Percentiles rank a stretch among this genome's conserved stretches.
Evolutionary conservation across 2,797 vertebrate species (phyloP).

Genomic region (Bucorvus abyssinicus): DNA sequence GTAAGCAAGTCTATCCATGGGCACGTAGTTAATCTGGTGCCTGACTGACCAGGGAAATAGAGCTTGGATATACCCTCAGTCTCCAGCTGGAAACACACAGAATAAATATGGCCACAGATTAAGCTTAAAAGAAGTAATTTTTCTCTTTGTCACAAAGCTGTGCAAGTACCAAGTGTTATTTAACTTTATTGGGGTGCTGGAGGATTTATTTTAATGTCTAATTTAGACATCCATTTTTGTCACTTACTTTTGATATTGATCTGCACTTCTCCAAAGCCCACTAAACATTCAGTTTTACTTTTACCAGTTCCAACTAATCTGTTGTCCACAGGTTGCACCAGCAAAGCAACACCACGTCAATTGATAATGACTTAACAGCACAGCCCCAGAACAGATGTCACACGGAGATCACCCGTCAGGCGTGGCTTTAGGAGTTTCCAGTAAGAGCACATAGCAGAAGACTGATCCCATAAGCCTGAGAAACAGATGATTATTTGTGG

Average conservation of each 20-base stretch:
- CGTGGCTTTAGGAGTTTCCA: background rate
- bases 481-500: conserved; percentile 25
- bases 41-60: background rate
- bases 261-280: background rate
- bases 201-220: background rate
- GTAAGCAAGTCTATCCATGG: background rate
- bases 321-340: background rate
- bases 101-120: background rate
- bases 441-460: background rate
- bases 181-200: background rate
- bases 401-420: background rate
- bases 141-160: background rate
- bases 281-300: background rate
- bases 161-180: background rate
- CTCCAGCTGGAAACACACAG: background rate
- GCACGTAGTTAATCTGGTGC: background rate
- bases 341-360: background rate
- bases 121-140: background rate
- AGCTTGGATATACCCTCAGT: background rate
- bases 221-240: background rate
- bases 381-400: background rate
- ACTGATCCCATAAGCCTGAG: background rate
- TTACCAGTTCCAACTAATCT: background rate
- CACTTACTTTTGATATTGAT: background rate
- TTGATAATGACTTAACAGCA: background rate